These are phyloP conservation scores for Gavia stellata DNA, from an alignment of 2,113 vertebrate genomes.

Conservation along the genomic window DNA sequence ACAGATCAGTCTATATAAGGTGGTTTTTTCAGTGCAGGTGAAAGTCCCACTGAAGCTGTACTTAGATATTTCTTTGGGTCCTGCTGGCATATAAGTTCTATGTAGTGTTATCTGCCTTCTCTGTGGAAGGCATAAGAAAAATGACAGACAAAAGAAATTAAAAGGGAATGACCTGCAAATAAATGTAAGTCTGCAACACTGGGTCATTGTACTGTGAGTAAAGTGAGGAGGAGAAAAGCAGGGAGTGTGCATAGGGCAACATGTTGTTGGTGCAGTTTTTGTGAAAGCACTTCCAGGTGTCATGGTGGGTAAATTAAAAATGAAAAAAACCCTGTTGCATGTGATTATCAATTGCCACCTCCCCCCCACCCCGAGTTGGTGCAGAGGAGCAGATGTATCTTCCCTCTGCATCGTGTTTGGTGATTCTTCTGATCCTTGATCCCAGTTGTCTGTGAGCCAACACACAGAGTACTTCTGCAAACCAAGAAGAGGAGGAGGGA, in stretches of 20 bases:
- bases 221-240: neutral
- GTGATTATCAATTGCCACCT: neutral
- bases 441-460: neutral
- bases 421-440: neutral
- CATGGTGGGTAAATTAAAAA: neutral
- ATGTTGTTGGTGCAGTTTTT: neutral
- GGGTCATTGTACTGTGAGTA: neutral
- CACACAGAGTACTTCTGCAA: neutral
- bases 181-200: neutral
- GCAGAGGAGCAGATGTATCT: neutral
- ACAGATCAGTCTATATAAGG: neutral
- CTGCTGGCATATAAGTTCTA: neutral
- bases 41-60: neutral
- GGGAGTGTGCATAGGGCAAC: neutral
- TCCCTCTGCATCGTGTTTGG: neutral
- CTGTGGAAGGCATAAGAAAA: neutral
- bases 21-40: neutral
- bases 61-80: neutral
- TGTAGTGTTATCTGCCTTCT: neutral
- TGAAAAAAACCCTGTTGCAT: neutral
- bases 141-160: neutral
- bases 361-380: too few species aligned
- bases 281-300: neutral
- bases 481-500: neutral
- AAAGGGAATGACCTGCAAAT: neutral